Percentiles rank a stretch among this genome's conserved stretches.
Evolutionary conservation across 2,113 vertebrate species (phyloP).

Genomic region (Natator depressus): DNA sequence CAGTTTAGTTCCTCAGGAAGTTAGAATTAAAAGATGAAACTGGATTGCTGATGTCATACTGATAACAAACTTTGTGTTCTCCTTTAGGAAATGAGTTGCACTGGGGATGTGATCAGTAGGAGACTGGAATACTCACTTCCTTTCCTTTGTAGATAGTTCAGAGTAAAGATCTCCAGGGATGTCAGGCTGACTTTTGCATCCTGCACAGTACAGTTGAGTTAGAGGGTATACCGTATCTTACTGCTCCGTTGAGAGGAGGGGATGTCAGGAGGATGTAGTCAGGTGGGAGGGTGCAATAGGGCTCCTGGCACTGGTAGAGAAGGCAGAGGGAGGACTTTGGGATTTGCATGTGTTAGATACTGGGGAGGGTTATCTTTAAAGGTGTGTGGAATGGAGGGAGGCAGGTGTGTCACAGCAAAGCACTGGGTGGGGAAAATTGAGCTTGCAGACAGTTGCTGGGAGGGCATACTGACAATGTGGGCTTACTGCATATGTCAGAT

Average conservation of each 20-base stretch:
- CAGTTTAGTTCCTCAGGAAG: background rate
- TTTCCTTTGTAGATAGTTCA: background rate
- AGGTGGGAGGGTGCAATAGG: background rate
- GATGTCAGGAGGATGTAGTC: background rate
- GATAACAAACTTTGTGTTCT: background rate
- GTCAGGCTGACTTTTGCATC: background rate
- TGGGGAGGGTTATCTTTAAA: background rate
- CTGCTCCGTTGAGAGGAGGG: background rate
- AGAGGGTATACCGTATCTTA: background rate
- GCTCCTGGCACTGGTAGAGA: background rate
- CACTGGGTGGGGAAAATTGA: background rate
- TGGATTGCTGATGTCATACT: background rate
- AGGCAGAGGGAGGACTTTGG: background rate
- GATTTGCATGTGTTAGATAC: background rate
- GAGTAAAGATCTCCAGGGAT: accelerated
- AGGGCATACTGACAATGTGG: too few species aligned
- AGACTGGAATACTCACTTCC: background rate
- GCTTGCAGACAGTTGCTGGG: too few species aligned
- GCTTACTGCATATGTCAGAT: too few species aligned
- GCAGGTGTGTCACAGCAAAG: background rate
- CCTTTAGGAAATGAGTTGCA: background rate
- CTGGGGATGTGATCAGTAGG: background rate
- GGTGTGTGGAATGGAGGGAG: background rate
- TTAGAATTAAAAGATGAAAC: background rate
- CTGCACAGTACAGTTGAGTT: background rate